Evolutionary conservation across 2,888 invertebrate genomes (phyloP).

Genomic region (Seira musarum): DNA sequence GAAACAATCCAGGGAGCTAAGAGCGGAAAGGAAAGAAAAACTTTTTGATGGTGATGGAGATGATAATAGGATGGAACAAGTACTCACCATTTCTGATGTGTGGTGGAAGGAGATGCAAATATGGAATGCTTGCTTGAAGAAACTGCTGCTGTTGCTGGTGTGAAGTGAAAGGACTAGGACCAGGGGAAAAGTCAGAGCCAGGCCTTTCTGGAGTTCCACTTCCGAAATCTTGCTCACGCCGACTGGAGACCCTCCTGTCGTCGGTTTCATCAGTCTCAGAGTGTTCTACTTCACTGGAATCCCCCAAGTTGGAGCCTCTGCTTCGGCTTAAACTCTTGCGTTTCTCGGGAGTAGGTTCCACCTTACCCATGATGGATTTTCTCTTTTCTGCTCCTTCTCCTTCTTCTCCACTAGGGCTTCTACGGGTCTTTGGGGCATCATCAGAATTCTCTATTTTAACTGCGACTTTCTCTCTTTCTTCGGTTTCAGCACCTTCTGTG

Average conservation of each 20-base stretch:
- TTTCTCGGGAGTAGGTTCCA: slow-evolving; percentile 39
- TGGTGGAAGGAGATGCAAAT: slow-evolving; percentile 65
- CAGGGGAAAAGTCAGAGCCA: slow-evolving; percentile 48
- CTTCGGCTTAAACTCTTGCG: slow-evolving; percentile 40
- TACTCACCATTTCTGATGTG: slow-evolving; percentile 63
- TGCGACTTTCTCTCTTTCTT: slow-evolving; percentile 20
- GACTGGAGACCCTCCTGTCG: slow-evolving; percentile 53
- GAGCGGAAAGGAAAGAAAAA: too few relatives aligned
- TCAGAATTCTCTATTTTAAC: background rate
- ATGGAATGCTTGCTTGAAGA: slow-evolving; percentile 60
- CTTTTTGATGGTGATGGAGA: too few relatives aligned
- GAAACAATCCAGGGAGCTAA: too few relatives aligned
- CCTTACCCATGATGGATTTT: slow-evolving; percentile 39
- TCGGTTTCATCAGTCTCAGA: slow-evolving; percentile 61
- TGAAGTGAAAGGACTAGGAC: slow-evolving; percentile 48
- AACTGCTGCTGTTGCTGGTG: slow-evolving; percentile 52
- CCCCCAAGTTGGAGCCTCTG: slow-evolving; percentile 53
- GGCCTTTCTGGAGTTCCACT: slow-evolving; percentile 59
- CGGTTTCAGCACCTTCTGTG: slow-evolving; percentile 16
- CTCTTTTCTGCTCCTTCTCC: slow-evolving; percentile 16
- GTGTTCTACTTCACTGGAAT: slow-evolving; percentile 56
- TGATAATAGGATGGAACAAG: too few relatives aligned
- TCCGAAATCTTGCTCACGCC: slow-evolving; percentile 51
- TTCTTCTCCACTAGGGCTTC: slow-evolving; percentile 13
- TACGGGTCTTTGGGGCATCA: slow-evolving; percentile 42